phyloP scores from a whole-genome alignment of 2,113 vertebrate genomes.

The Eurypyga helias region DNA sequence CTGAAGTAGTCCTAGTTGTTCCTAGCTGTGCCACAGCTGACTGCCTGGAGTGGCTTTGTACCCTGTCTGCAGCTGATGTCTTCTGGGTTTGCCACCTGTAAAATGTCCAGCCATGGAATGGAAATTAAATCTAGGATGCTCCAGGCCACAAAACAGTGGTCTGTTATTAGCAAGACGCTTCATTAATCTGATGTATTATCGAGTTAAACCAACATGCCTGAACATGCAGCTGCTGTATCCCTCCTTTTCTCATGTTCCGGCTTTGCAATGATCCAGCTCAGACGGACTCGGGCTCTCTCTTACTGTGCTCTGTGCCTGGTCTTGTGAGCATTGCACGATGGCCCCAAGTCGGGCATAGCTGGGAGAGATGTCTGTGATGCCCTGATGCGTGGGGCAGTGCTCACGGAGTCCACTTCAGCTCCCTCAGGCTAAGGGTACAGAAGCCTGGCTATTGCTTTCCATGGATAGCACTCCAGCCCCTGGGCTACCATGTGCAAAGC shows the following conservation, averaged over 20 bases:
- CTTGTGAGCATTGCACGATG: neutral
- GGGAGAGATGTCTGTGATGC: neutral
- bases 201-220: neutral
- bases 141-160: neutral
- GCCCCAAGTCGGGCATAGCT: neutral
- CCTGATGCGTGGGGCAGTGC: neutral
- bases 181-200: neutral
- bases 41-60: neutral
- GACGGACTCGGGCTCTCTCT: neutral
- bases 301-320: neutral
- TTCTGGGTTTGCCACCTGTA: accelerated
- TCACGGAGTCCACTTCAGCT: neutral
- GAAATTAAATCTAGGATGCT: neutral
- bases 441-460: neutral
- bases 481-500: neutral
- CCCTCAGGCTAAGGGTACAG: neutral
- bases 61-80: neutral
- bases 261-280: neutral
- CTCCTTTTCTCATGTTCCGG: neutral
- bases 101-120: neutral
- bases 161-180: neutral
- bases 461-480: neutral
- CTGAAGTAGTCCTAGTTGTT: neutral
- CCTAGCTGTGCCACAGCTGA: neutral
- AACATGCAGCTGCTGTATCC: neutral